These are phyloP conservation scores for Stenolophus ochropezus DNA, from an alignment of 2,888 invertebrate genomes.

Conservation along the genomic window DNA sequence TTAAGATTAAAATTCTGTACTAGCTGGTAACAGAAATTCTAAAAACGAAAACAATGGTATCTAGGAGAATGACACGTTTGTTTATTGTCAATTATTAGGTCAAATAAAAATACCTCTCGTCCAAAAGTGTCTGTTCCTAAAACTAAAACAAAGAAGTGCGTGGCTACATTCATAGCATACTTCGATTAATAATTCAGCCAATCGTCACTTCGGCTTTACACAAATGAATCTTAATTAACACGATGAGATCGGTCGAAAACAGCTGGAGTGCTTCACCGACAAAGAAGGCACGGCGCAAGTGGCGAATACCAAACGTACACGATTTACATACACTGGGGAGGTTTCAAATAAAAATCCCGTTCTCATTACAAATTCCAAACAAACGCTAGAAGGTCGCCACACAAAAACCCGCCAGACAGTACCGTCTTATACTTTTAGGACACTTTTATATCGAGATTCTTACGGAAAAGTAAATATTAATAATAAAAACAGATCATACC, in stretches of 20 bases:
- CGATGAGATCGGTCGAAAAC: constrained; percentile 5
- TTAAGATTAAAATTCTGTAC: not conserved
- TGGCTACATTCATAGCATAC: constrained; percentile 14
- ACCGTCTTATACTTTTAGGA: not conserved
- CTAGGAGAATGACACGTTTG: not conserved
- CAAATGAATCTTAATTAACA: constrained; percentile 37
- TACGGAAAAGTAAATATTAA: not conserved
- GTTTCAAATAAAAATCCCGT: constrained; percentile 46
- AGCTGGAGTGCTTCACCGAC: constrained; percentile 3
- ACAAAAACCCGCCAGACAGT: constrained; percentile 3
- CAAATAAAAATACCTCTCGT: constrained; percentile 11
- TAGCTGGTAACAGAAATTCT: not conserved
- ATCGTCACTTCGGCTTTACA: constrained; percentile 10
- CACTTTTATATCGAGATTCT: not conserved
- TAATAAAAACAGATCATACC: too few species aligned
- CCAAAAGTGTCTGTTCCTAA: not conserved
- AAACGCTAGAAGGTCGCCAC: constrained; percentile 39
- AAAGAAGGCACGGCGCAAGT: not conserved
- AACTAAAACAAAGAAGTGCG: constrained; percentile 33
- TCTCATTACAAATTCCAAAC: constrained; percentile 52
- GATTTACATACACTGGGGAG: constrained; percentile 39
- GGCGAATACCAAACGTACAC: constrained; percentile 46
- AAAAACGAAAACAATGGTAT: not conserved
- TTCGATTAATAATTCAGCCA: constrained; percentile 32
- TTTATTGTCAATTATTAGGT: not conserved